Conservation (phyloP, 2,797 vertebrate genomes). For the Sardinella longiceps region DNA sequence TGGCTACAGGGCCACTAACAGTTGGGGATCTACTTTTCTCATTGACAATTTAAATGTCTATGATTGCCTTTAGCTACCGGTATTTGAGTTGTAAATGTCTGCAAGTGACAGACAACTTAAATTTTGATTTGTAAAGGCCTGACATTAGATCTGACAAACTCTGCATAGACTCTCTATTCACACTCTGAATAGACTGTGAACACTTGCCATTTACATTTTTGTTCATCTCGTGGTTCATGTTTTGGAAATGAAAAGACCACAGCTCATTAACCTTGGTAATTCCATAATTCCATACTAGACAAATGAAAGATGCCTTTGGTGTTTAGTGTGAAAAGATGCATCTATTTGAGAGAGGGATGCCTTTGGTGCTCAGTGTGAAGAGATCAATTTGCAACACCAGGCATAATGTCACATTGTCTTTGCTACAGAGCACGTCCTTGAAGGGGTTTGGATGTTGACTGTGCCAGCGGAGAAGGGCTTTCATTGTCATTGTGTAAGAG, state of each 20-base stretch:
- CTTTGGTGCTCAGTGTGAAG: neutral
- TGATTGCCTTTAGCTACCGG: too few relatives aligned
- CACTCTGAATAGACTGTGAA: too few relatives aligned
- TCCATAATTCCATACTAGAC: neutral
- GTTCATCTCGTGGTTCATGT: neutral
- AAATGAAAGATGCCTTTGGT: neutral
- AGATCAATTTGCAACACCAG: neutral
- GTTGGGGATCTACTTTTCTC: too few relatives aligned
- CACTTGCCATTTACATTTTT: neutral
- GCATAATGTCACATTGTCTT: constrained; percentile 1
- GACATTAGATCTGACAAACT: too few relatives aligned
- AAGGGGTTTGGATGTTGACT: neutral
- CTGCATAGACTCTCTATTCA: too few relatives aligned
- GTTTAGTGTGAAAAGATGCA: neutral
- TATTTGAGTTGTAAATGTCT: too few relatives aligned
- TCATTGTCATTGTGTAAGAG: neutral
- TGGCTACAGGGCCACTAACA: too few relatives aligned
- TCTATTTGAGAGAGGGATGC: too few relatives aligned
- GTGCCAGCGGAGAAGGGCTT: neutral
- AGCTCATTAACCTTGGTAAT: neutral
- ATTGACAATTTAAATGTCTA: too few relatives aligned
- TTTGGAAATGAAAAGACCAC: neutral
- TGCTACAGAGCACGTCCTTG: neutral
- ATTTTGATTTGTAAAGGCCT: too few relatives aligned
- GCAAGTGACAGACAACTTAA: too few relatives aligned